phyloP scores from a whole-genome alignment of 2,113 vertebrate species.

The Edolisoma coerulescens region DNA sequence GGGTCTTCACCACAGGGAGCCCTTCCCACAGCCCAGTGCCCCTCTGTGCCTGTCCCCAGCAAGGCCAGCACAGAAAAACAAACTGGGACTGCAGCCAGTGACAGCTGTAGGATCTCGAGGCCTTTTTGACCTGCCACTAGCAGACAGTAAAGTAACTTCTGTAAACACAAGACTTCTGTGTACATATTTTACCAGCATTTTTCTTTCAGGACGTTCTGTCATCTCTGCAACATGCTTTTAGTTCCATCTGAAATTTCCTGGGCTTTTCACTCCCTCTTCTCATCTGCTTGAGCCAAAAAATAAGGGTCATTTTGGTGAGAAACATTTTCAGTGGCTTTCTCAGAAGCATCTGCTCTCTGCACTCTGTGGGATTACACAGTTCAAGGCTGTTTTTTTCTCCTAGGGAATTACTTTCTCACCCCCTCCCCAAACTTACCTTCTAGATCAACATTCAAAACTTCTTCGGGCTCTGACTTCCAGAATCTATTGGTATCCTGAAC shows the following conservation, averaged over 20 bases:
- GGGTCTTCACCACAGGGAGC: background rate
- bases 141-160: background rate
- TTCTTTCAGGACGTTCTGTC: background rate
- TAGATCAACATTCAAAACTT: background rate
- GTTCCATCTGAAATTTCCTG: background rate
- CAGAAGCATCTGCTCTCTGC: background rate
- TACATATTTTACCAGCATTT: background rate
- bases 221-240: background rate
- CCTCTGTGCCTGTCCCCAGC: background rate
- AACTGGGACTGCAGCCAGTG: background rate
- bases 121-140: background rate
- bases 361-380: background rate
- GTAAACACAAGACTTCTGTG: background rate
- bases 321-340: background rate
- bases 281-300: background rate
- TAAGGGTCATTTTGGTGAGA: background rate
- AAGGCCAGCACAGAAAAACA: rapidly evolving
- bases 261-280: background rate
- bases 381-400: background rate
- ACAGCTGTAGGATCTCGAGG: constrained; percentile 9
- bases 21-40: background rate
- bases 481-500: background rate
- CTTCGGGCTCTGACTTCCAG: background rate
- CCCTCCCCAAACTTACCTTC: background rate
- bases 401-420: background rate